Base-by-base conservation (phyloP, 2,113 vertebrate species). In the Poeciliopsis prolifica region DNA sequence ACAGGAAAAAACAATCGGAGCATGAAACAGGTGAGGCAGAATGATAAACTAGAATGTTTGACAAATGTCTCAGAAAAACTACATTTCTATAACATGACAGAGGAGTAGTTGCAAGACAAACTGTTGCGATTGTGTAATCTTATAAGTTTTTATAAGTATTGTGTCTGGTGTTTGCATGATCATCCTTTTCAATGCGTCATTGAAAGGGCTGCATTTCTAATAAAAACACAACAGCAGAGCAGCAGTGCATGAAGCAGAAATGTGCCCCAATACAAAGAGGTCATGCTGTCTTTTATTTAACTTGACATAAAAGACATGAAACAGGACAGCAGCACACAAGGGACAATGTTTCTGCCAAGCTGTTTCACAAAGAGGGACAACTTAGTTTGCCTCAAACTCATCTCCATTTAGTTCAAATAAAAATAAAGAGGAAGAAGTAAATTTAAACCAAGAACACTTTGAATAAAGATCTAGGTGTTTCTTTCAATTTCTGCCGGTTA, bases 161-260 rank as follows among this genome's bases (percentile, higher is more conserved):
- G 19, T 6, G 8, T 24, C n/a, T n/a, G 7, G 51, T 19, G 44
- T 19, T 48, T 5, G 17, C 22, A n/a, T 58, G 51, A 58, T 58
- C 22, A 58, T 24, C 22, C 17, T n/a, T 58, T 24, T 22, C 8
- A 24, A 22, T 22, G 13, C 14, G 28, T 51, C 37, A 44, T 14
- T 24, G 22, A 51, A 24, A 48, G 10, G 13, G 26, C 19, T 33
- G 31, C 28, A 30, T 70, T 44, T 65, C 77, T 30, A 70, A 58
- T 58, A 14, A 26, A 72, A 31, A 78, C 64, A 78, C 37, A 51
- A 77, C 14, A 48, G 30, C 17, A 65, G 63, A 65, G 9, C 80
- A 72, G 22, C 67, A 0, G 83, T 31, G 86, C 83, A n/a, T 77
- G 72, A 85, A 83, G 87, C 48, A 28, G 71, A 85, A 78, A 81